phyloP scores from a whole-genome alignment of 2,113 vertebrate species.

The Rhodinocichla rosea region DNA sequence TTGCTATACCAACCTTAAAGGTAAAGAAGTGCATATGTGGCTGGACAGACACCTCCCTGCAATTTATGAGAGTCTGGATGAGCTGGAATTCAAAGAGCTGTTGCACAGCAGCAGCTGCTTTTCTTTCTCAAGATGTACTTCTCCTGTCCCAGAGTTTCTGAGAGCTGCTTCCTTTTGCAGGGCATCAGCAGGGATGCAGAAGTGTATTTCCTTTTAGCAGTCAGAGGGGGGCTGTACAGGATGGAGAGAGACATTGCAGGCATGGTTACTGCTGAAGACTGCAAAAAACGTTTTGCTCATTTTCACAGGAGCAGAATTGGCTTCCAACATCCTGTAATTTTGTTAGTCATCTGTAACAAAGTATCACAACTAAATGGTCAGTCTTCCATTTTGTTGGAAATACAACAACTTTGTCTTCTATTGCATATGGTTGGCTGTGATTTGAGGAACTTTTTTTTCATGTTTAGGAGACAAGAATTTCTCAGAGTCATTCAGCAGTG shows the following conservation, averaged over 20 bases:
- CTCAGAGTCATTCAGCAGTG: background rate
- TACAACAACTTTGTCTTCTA: background rate
- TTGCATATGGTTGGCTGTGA: background rate
- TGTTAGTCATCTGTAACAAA: background rate
- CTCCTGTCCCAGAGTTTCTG: background rate
- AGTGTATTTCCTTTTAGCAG: background rate
- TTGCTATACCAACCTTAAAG: background rate
- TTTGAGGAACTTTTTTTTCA: background rate
- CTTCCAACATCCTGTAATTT: background rate
- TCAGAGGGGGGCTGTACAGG: background rate
- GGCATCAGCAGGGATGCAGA: background rate
- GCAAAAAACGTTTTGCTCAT: background rate
- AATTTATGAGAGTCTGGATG: background rate
- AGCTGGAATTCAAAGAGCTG: background rate
- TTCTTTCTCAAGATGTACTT: background rate
- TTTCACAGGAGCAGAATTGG: background rate
- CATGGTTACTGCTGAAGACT: background rate
- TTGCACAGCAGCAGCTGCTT: background rate
- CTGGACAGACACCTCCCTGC: background rate
- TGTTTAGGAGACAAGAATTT: background rate
- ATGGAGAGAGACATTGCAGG: background rate
- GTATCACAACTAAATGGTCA: background rate
- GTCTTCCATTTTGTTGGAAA: background rate
- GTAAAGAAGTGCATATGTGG: background rate
- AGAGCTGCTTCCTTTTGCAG: background rate